Evolutionary conservation across 2,113 vertebrate species (phyloP).

Genomic region (Zosterops lateralis): DNA sequence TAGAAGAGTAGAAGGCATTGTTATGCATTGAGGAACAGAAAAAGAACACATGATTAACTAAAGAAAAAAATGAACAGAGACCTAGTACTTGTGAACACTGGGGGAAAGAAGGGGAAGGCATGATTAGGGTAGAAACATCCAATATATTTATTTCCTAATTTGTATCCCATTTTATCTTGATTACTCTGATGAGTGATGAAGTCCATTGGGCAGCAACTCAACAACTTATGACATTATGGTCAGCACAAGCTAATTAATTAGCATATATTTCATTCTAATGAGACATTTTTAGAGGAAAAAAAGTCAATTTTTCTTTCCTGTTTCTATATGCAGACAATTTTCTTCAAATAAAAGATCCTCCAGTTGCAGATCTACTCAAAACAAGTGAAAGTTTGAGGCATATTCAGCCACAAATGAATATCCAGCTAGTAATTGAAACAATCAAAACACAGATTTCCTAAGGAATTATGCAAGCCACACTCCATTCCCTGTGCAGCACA

Average conservation of each 20-base stretch:
- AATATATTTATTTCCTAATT: neutral
- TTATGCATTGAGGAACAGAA: neutral
- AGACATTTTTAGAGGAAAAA: neutral
- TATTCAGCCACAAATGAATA: neutral
- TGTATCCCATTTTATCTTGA: neutral
- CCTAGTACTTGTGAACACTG: neutral
- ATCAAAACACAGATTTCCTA: neutral
- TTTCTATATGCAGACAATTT: neutral
- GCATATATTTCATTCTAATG: neutral
- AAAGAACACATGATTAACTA: neutral
- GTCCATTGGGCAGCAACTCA: neutral
- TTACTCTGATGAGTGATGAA: neutral
- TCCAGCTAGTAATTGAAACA: neutral
- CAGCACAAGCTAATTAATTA: neutral
- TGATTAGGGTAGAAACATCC: neutral
- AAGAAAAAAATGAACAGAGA: neutral
- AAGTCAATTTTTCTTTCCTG: neutral
- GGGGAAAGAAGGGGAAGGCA: accelerated
- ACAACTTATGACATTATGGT: neutral
- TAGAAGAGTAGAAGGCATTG: neutral
- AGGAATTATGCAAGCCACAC: neutral
- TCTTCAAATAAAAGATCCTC: neutral
- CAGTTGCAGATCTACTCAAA: neutral
- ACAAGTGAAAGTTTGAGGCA: neutral
- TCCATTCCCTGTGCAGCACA: neutral